Percentiles rank a stretch among this genome's conserved stretches.
Conservation (phyloP, 2,797 vertebrate species). For the Diplodus sargus region DNA sequence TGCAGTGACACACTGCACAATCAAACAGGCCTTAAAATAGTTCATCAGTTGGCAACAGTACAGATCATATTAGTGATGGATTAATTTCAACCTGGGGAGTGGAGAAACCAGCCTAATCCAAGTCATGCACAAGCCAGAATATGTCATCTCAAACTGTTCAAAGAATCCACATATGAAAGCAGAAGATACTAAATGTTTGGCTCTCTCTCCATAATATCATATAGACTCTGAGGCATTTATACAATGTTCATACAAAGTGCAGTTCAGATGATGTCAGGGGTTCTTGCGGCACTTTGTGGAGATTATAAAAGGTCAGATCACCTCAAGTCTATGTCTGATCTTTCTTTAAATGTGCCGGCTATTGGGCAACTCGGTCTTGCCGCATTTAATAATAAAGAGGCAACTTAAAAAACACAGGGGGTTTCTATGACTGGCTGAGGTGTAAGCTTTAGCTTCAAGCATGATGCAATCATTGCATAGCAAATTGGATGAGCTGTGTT, state of each 20-base stretch:
- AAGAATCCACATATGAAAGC: slow-evolving; percentile 43
- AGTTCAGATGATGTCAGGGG: slow-evolving; percentile 13
- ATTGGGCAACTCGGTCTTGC: not conserved
- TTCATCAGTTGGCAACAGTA: slow-evolving; percentile 38
- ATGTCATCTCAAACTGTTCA: slow-evolving; percentile 25
- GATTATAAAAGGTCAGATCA: slow-evolving; percentile 15
- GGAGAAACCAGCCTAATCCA: slow-evolving; percentile 32
- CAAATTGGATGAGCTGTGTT: slow-evolving; percentile 29
- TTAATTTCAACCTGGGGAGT: slow-evolving; percentile 45
- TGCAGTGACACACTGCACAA: slow-evolving; percentile 22
- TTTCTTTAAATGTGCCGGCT: slow-evolving; percentile 21
- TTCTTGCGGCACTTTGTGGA: slow-evolving; percentile 3
- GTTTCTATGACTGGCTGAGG: not conserved
- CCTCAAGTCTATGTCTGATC: not conserved
- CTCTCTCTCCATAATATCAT: not conserved
- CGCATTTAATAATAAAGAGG: not conserved
- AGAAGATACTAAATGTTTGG: slow-evolving; percentile 8
- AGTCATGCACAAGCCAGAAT: slow-evolving; percentile 13
- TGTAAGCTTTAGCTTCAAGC: slow-evolving; percentile 37
- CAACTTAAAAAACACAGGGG: not conserved
- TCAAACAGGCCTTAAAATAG: slow-evolving; percentile 40
- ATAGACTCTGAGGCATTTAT: not conserved
- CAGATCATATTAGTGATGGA: slow-evolving; percentile 42
- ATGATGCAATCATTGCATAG: slow-evolving; percentile 12
- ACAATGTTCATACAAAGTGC: not conserved